Evolutionary conservation across 2,888 invertebrate genomes (phyloP).

Genomic region (Diplolepis rosae): DNA sequence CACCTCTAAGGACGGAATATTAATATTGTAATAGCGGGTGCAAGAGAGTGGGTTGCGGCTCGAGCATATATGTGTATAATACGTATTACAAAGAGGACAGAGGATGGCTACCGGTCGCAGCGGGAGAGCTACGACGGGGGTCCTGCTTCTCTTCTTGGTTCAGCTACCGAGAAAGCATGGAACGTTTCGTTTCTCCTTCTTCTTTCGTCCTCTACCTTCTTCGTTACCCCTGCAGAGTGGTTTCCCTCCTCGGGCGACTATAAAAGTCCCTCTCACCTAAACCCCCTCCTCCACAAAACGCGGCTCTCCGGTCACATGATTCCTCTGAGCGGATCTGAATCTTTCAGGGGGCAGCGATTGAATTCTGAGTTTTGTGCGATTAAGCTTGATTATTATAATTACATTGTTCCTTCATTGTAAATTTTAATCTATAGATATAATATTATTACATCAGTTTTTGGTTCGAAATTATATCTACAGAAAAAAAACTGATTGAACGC

Average conservation of each 20-base stretch:
- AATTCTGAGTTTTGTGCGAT: not conserved
- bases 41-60: constrained; percentile 15
- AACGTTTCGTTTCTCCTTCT: constrained; percentile 35
- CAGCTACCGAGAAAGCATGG: constrained; percentile 63
- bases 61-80: constrained; percentile 52
- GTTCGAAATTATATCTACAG: too few species aligned
- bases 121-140: constrained; percentile 73
- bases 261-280: constrained; percentile 51
- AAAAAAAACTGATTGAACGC: too few species aligned
- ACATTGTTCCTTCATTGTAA: not conserved
- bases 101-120: constrained; percentile 73
- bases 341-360: not conserved
- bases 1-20: constrained; percentile 61
- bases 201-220: constrained; percentile 31
- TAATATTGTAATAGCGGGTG: constrained; percentile 63
- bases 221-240: not conserved
- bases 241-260: constrained; percentile 21
- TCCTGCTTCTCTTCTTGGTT: constrained; percentile 49
- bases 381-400: not conserved
- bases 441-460: not conserved
- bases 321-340: not conserved
- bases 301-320: too few species aligned
- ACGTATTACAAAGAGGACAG: constrained; percentile 72
- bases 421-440: not conserved
- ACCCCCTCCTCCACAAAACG: not conserved